Evolutionary conservation across 2,113 vertebrate species (phyloP).

Genomic region (Eudyptes chrysolophus): DNA sequence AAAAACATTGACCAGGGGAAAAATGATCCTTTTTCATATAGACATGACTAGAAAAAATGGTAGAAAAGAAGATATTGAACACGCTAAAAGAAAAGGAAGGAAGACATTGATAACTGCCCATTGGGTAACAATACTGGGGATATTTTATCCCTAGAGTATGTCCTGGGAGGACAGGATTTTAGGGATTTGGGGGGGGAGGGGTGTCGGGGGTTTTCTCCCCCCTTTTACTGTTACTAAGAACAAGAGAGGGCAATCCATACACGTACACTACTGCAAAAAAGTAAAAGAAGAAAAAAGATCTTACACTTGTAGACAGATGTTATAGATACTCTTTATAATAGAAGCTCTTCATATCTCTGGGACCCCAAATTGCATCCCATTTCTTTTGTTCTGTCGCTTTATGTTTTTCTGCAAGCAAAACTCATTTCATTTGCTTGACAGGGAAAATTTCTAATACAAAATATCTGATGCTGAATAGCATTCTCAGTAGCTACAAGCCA

Average conservation of each 20-base stretch:
- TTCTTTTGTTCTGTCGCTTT: constrained; percentile 31
- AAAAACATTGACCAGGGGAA: not conserved
- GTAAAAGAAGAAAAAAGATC: not conserved
- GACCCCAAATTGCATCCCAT: not conserved
- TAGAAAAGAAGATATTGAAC: not conserved
- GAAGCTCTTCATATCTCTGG: not conserved
- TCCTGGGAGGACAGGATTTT: not conserved
- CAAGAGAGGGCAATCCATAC: not conserved
- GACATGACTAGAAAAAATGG: not conserved
- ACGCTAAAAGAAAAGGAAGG: not conserved
- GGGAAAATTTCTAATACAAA: constrained; percentile 37
- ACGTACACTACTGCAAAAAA: not conserved
- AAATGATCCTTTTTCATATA: not conserved
- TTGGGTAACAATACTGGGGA: not conserved
- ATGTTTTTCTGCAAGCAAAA: constrained; percentile 35
- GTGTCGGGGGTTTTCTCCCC: not conserved
- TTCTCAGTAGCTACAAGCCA: constrained; percentile 30
- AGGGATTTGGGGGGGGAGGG: not conserved
- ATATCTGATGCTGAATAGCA: not conserved
- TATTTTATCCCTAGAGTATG: not conserved
- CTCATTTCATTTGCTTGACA: constrained; percentile 39
- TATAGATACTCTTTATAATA: not conserved
- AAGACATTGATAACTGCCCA: not conserved
- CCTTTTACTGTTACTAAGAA: not conserved
- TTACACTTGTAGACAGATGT: not conserved